These are phyloP conservation scores for Aromia moschata DNA, from an alignment of 2,888 invertebrate species.

Conservation along the genomic window DNA sequence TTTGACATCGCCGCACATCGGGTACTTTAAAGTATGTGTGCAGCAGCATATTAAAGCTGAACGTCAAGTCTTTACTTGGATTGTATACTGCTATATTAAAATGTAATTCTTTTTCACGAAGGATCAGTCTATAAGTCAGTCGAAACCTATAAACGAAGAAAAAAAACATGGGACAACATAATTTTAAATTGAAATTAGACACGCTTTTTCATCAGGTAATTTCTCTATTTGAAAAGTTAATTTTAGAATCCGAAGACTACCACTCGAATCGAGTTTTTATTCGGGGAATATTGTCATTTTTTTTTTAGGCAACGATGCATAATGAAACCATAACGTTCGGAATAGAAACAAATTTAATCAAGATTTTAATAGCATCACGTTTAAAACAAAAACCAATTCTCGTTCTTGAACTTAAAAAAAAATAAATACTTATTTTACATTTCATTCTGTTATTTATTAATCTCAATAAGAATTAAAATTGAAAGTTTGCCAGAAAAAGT, in stretches of 20 bases:
- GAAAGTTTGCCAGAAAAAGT: background rate
- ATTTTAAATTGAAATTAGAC: background rate
- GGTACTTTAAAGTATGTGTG: slow-evolving; percentile 97
- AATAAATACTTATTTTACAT: background rate
- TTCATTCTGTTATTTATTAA: background rate
- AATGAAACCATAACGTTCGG: no score
- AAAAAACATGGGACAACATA: background rate
- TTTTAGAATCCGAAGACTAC: background rate
- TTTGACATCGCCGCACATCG: slow-evolving; percentile 90
- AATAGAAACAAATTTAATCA: background rate
- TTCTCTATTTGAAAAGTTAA: background rate
- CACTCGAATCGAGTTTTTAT: background rate
- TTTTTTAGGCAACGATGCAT: no score
- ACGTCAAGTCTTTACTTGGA: slow-evolving; percentile 90
- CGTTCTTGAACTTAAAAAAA: background rate
- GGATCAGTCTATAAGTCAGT: slow-evolving; percentile 89
- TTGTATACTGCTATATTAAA: slow-evolving; percentile 94
- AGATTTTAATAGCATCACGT: slow-evolving; percentile 2
- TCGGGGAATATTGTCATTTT: no score
- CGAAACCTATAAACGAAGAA: slow-evolving; percentile 73
- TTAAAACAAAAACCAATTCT: background rate
- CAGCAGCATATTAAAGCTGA: slow-evolving; percentile 90
- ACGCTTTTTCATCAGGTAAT: background rate
- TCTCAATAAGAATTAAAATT: background rate
- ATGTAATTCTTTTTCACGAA: slow-evolving; percentile 90